Evolutionary conservation across 2,888 invertebrate genomes (phyloP), one percentile per base, ranked within the genome.

Genomic region (Chymomyza procnemis): DNA sequence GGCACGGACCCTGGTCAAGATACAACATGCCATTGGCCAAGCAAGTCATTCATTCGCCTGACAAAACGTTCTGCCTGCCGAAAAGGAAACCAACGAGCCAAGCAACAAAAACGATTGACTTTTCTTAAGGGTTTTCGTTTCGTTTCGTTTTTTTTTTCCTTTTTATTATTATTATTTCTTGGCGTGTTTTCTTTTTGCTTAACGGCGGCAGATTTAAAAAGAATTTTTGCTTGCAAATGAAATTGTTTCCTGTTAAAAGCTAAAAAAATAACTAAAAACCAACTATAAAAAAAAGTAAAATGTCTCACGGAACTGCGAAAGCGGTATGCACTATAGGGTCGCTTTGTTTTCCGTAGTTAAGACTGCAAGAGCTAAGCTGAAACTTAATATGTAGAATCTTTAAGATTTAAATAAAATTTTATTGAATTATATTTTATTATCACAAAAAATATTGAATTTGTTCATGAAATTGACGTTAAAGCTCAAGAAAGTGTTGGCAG

Each of bases 161-260:
- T 71, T 71, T 80, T 83, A 70, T 84, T 82, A 73, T 83, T 80
- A 79, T 82, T 82, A 79, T 85, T 81, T 82, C 80, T 82, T 85
- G 80, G 70, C 78, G 75, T 82, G 85, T 82, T 82, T 85, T 82
- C 80, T 78, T 82, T 82, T 83, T 75, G 71, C 80, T 85, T 76
- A 79, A 79, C 77, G 85, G 80, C 83, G 83, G 83, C 83, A 83
- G 74, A 85, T 83, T 85, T 85, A 74, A 83, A 83, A 83, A 83
- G 83, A 80, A 85, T 83, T 76, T 81, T 72, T 78, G 79, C 85
- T 76, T 72, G 87, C 84, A 88, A 85, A 88, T 85, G 87, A 88
- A 87, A 88, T 87, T 86, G 80, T 87, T 87, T 87, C 88, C 86
- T 88, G 87, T 81, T 88, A 87, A 87, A 85, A 80, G 85, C 78